phyloP scores from a whole-genome alignment of 2,113 vertebrate genomes.

The Athene cunicularia region DNA sequence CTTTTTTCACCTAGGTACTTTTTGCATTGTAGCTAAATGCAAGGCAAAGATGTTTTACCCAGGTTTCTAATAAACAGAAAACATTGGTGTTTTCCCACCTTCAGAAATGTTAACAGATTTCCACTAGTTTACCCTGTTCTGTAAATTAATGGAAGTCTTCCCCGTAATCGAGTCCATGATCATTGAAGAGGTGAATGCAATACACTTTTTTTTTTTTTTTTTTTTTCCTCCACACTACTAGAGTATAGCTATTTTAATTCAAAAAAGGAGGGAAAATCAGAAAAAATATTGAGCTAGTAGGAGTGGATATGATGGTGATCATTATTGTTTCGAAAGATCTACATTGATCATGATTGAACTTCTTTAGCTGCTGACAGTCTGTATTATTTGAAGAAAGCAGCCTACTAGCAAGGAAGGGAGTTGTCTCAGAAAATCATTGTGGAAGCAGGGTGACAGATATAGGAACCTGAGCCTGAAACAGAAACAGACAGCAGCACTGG shows the following conservation, averaged over 20 bases:
- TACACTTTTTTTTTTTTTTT: neutral
- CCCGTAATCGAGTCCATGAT: neutral
- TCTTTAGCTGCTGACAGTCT: neutral
- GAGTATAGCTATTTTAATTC: neutral
- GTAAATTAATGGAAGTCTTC: neutral
- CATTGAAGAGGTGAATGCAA: accelerated
- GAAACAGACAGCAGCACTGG: neutral
- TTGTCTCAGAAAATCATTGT: neutral
- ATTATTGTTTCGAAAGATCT: neutral
- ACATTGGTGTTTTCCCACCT: neutral
- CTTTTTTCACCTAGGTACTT: neutral
- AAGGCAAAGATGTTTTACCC: neutral
- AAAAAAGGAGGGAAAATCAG: neutral
- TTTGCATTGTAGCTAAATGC: neutral
- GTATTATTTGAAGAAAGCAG: neutral
- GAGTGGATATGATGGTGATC: neutral
- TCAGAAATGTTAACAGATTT: neutral
- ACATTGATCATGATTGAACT: neutral
- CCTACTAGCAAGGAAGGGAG: neutral
- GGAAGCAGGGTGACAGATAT: neutral
- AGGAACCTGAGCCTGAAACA: neutral
- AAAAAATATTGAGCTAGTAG: neutral
- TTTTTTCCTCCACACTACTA: accelerated
- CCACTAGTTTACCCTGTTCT: neutral
- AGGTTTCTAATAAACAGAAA: neutral